A percentile compares a stretch with the other conserved stretches of the same genome.
Conservation (phyloP, 92 coral and sea anemone species). For the Blastomussa wellsi region DNA sequence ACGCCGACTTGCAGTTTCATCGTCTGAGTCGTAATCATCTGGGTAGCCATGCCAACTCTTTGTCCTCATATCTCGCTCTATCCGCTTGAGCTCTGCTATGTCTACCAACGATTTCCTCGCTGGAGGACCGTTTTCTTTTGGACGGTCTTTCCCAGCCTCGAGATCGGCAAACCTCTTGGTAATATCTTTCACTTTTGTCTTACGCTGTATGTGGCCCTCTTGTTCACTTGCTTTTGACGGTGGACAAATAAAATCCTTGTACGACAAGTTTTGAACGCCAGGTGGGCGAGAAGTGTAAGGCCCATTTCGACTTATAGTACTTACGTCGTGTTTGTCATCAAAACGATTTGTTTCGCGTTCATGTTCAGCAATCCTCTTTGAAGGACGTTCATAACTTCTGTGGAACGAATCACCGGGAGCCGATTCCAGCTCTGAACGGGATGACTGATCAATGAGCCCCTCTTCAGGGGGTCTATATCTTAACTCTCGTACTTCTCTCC, state of each 20-base stretch:
- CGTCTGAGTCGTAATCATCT: conserved; percentile 44
- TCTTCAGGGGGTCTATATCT: conserved; percentile 24
- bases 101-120: conserved; percentile 75
- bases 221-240: conserved; percentile 39
- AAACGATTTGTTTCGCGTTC: background rate
- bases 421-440: conserved; percentile 23
- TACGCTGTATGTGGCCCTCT: conserved; percentile 34
- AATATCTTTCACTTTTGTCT: conserved; percentile 61
- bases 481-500: conserved; percentile 43
- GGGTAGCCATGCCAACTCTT: conserved; percentile 58
- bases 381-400: background rate
- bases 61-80: conserved; percentile 65
- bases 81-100: conserved; percentile 74
- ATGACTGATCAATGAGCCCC: conserved; percentile 29
- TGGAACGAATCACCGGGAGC: conserved; percentile 12
- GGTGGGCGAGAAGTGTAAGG: background rate
- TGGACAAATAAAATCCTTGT: conserved; percentile 58
- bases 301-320: conserved; percentile 1
- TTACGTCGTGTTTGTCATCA: background rate
- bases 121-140: conserved; percentile 67
- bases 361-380: background rate
- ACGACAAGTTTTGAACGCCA: conserved; percentile 21
- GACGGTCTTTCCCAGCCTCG: conserved; percentile 60
- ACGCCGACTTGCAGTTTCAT: conserved; percentile 24
- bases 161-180: conserved; percentile 63